Percentiles rank a stretch among this genome's conserved stretches.
These are phyloP conservation scores for Drosophila busckii DNA, from an alignment of 1,140 invertebrate species.

Conservation along the genomic window DNA sequence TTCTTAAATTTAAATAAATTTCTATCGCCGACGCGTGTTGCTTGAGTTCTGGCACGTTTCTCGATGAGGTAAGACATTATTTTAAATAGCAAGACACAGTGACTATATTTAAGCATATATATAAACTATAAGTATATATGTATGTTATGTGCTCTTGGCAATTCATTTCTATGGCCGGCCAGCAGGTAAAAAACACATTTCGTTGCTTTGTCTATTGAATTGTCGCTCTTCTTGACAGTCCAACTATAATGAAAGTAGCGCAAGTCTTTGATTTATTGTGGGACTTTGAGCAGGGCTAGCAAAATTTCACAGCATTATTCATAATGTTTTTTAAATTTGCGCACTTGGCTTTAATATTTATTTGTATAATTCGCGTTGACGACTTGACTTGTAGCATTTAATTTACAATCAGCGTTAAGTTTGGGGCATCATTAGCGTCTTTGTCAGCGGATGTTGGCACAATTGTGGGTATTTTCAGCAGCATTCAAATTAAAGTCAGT, in stretches of 20 bases:
- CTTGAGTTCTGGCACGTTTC: slow-evolving; percentile 30
- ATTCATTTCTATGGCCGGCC: background rate
- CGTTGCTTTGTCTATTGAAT: background rate
- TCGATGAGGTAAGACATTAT: slow-evolving; percentile 40
- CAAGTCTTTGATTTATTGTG: background rate
- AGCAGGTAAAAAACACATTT: too few species aligned
- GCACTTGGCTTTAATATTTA: background rate
- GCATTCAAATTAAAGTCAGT: too few species aligned
- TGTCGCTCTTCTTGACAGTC: background rate
- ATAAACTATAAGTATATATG: background rate
- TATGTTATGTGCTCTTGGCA: slow-evolving; percentile 7
- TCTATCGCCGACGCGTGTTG: slow-evolving; percentile 17
- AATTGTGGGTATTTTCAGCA: slow-evolving; percentile 13
- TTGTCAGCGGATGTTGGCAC: slow-evolving; percentile 32
- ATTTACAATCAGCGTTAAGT: slow-evolving; percentile 27
- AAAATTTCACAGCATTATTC: slow-evolving; percentile 18
- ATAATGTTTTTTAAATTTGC: slow-evolving; percentile 26
- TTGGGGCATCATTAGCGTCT: slow-evolving; percentile 14
- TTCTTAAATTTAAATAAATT: slow-evolving; percentile 24
- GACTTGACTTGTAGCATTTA: slow-evolving; percentile 31
- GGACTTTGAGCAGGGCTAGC: background rate
- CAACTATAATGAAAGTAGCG: background rate
- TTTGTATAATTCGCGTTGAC: too few species aligned
- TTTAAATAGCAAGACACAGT: slow-evolving; percentile 13
- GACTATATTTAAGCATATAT: background rate